Evolutionary conservation across 2,888 invertebrate species (phyloP).

Genomic region (Hemaris fuciformis): DNA sequence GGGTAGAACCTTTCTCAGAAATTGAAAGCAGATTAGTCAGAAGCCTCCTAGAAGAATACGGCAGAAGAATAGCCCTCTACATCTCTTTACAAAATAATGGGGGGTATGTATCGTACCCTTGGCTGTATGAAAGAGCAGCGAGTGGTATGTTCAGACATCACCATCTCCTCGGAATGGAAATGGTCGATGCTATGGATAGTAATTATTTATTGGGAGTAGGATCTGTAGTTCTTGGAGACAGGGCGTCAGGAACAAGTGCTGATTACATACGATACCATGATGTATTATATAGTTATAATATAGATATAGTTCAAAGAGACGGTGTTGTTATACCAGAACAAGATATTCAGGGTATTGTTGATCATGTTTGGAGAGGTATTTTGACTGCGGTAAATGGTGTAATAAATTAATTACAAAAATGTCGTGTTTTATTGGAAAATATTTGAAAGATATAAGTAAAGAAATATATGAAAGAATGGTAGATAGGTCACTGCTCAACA

Average conservation of each 20-base stretch:
- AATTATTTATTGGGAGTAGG: conserved; percentile 50
- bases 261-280: conserved; percentile 53
- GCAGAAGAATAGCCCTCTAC: conserved; percentile 81
- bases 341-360: conserved; percentile 46
- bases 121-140: conserved; percentile 81
- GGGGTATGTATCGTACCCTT: conserved; percentile 84
- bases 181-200: conserved; percentile 44
- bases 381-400: conserved; percentile 41
- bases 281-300: conserved; percentile 53
- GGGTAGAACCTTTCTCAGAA: conserved; percentile 84
- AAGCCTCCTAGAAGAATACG: conserved; percentile 75
- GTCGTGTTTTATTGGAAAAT: not conserved
- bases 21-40: conserved; percentile 82
- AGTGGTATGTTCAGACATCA: conserved; percentile 62
- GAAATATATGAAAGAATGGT: too few species aligned
- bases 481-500: too few species aligned
- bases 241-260: conserved; percentile 61
- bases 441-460: not conserved
- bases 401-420: conserved; percentile 16
- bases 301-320: conserved; percentile 51
- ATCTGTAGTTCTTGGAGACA: conserved; percentile 50
- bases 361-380: conserved; percentile 61
- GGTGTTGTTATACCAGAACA: conserved; percentile 54
- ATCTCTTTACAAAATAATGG: conserved; percentile 89
- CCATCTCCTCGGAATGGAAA: conserved; percentile 51